Evolutionary conservation across 2,888 invertebrate genomes (phyloP), one percentile per base, ranked within the genome.

Genomic region (Coenonympha arcania): DNA sequence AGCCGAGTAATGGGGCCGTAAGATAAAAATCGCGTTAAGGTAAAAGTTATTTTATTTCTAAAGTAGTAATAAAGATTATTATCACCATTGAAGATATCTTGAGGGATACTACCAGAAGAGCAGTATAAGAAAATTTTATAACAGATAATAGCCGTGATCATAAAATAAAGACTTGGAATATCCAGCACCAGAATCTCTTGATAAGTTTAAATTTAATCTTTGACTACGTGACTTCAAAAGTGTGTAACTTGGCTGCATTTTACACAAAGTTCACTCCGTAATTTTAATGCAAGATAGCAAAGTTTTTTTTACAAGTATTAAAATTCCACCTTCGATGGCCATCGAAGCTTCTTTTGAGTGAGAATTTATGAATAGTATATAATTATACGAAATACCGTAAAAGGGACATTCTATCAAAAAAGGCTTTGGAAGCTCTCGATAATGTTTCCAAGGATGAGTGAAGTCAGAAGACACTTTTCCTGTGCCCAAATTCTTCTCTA

Each of bases 51-150:
- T 39, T 39, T 39, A 39, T 39, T 39, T 39, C 39, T 15, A 15
- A 39, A 39, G 39, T 39, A 9, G 39, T 39, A 39, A 39, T 39
- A 39, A 39, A 24, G 39, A 39, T 39, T 24, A 39, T 39, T 24
- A 39, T 39, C 15, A 24, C 24, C 22, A 15, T 5, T 24, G 24
- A 39, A 6, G 1, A 9, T 19, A 22, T 39, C 24, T 15, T 13
- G 11, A 8, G 20, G 8, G 8, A 1, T 28, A 28, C 28, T 22
- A 37, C 22, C 37, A 37, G 37, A 24, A 24, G 39, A 39, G 15
- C 24, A 15, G 15, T 39, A 39, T 24, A 22, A 39, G 39, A 39
- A 24, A 16, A 24, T 39, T 39, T 39, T 24, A 39, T 37, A 22
- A 4, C 37, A 39, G 39, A 22, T 24, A 24, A 24, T 39, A 24